These are phyloP conservation scores for Lymantria dispar DNA, from an alignment of 2,888 invertebrate genomes.

Conservation along the genomic window DNA sequence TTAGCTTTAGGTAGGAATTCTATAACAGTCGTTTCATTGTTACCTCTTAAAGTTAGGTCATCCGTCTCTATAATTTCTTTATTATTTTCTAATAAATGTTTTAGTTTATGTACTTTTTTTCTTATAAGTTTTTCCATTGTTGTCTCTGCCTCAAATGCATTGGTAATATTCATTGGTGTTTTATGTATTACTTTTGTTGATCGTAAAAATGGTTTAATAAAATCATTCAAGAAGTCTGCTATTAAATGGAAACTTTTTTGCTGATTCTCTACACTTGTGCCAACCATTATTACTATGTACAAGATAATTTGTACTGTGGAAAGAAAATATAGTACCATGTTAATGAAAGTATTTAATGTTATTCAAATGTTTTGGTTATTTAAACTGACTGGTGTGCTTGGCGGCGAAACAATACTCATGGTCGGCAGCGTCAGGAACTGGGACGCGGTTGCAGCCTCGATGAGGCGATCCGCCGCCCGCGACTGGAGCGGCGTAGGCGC, in stretches of 20 bases:
- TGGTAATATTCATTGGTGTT: not conserved
- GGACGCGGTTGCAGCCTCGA: too few species aligned
- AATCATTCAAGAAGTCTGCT: constrained; percentile 34
- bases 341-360: too few species aligned
- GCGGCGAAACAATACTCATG: too few species aligned
- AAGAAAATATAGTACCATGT: not conserved
- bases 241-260: constrained; percentile 9
- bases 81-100: constrained; percentile 47
- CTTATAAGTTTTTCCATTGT: constrained; percentile 38
- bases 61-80: constrained; percentile 22
- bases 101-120: constrained; percentile 42
- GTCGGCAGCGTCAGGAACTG: too few species aligned
- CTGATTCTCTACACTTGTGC: constrained; percentile 4
- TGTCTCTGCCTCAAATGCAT: constrained; percentile 7
- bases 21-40: constrained; percentile 52
- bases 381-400: too few species aligned
- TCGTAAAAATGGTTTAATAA: constrained; percentile 41
- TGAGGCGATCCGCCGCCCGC: too few species aligned
- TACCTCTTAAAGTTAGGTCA: constrained; percentile 34
- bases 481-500: too few species aligned
- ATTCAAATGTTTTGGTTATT: too few species aligned
- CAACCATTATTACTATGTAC: constrained; percentile 6
- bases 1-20: constrained; percentile 41
- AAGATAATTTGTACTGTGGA: constrained; percentile 20
- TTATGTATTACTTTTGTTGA: not conserved